Conservation (phyloP, 1,140 invertebrate species). For the Magallana ariakensis region DNA sequence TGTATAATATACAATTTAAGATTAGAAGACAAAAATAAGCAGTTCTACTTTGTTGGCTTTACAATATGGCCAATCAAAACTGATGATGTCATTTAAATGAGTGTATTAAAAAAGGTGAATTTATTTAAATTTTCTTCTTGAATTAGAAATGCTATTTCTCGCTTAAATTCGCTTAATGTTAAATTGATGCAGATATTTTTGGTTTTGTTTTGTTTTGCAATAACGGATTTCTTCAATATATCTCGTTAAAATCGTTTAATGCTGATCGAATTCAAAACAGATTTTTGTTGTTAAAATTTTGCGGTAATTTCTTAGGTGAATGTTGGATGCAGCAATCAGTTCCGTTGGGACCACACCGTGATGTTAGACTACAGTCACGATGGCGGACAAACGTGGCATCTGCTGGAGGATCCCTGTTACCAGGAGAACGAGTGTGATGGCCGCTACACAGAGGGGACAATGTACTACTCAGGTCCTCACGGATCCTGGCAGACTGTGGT, state of each 20-base stretch:
- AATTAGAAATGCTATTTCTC: too few species aligned
- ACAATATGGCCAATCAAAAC: too few species aligned
- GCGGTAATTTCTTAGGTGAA: slow-evolving; percentile 71
- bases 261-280: background rate
- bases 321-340: slow-evolving; percentile 76
- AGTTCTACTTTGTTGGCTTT: too few species aligned
- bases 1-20: too few species aligned
- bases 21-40: too few species aligned
- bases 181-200: too few species aligned
- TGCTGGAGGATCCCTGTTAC: slow-evolving; percentile 76
- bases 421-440: slow-evolving; percentile 72
- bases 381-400: slow-evolving; percentile 71
- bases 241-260: background rate
- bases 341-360: slow-evolving; percentile 75
- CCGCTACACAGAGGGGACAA: slow-evolving; percentile 72
- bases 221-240: background rate
- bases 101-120: too few species aligned
- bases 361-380: slow-evolving; percentile 75
- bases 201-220: too few species aligned
- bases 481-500: slow-evolving; percentile 76
- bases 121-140: too few species aligned
- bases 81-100: too few species aligned
- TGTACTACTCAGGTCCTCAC: slow-evolving; percentile 78
- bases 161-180: too few species aligned
- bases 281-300: background rate